Conservation (phyloP, 2,888 invertebrate species). For the Drosophila lacicola region DNA sequence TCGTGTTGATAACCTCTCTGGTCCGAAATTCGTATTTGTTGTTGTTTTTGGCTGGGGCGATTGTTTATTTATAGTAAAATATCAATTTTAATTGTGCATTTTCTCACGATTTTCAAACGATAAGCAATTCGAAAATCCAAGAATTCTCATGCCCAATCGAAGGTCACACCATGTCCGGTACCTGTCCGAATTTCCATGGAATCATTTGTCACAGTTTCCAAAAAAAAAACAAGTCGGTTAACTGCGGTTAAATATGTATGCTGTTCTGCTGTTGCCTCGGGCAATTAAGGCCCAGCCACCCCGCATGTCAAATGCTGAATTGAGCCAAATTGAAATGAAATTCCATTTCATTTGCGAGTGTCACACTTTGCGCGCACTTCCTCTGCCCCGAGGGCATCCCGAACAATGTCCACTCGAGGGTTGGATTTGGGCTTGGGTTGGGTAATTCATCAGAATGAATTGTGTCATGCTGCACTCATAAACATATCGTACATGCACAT, state of each 20-base stretch:
- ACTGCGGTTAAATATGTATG: slow-evolving; percentile 22
- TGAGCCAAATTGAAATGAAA: slow-evolving; percentile 78
- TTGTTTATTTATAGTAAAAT: slow-evolving; percentile 54
- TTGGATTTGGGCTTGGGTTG: slow-evolving; percentile 48
- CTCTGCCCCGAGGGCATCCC: slow-evolving; percentile 53
- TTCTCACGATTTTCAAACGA: slow-evolving; percentile 72
- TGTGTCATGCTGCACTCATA: slow-evolving; percentile 66
- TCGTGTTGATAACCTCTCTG: slow-evolving; percentile 66
- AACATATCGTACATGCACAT: slow-evolving; percentile 27
- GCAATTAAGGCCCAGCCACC: slow-evolving; percentile 73
- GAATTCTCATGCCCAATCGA: slow-evolving; percentile 27
- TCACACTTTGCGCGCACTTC: slow-evolving; percentile 77
- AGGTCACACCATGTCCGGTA: slow-evolving; percentile 41
- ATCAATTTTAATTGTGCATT: slow-evolving; percentile 70
- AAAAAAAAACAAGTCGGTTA: slow-evolving; percentile 3
- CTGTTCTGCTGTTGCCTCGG: slow-evolving; percentile 32
- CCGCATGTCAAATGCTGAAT: slow-evolving; percentile 76
- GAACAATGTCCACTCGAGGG: slow-evolving; percentile 25
- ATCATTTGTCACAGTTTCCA: slow-evolving; percentile 41
- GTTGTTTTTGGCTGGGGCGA: slow-evolving; percentile 9
- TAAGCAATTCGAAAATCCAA: slow-evolving; percentile 38
- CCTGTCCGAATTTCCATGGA: slow-evolving; percentile 37
- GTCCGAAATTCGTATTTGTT: slow-evolving; percentile 44
- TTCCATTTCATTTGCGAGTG: slow-evolving; percentile 78
- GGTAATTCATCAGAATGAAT: slow-evolving; percentile 74